A percentile compares a stretch with the other conserved stretches of the same genome.
These are phyloP conservation scores for Tenebrio molitor DNA, from an alignment of 1,140 invertebrate species.

Conservation along the genomic window DNA sequence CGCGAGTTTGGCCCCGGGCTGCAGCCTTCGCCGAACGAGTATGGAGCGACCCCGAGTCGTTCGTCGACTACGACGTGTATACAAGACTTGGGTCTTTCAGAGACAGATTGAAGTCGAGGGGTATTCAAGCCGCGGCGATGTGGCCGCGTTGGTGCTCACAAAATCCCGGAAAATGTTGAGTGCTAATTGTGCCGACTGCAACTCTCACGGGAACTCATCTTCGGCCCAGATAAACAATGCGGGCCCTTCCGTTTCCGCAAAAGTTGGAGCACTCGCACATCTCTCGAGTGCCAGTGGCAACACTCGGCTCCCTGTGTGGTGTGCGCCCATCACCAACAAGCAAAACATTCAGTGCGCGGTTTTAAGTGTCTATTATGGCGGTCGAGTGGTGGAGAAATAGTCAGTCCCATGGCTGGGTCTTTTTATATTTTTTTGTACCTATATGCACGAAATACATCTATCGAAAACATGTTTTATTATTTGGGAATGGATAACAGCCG, in stretches of 20 bases:
- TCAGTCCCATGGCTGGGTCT: neutral
- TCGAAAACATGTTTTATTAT: slow-evolving; percentile 5
- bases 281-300: slow-evolving; percentile 11
- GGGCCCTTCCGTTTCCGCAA: slow-evolving; percentile 51
- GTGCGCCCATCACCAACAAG: slow-evolving; percentile 20
- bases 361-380: slow-evolving; percentile 7
- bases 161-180: slow-evolving; percentile 75
- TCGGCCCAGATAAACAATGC: slow-evolving; percentile 39
- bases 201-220: slow-evolving; percentile 49
- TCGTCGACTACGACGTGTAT: slow-evolving; percentile 70
- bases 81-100: slow-evolving; percentile 75
- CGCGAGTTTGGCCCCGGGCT: slow-evolving; percentile 78
- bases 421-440: neutral
- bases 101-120: slow-evolving; percentile 72
- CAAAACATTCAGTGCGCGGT: slow-evolving; percentile 14
- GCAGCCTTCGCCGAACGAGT: slow-evolving; percentile 76
- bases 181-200: neutral
- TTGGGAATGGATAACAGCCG: slow-evolving; percentile 11
- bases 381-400: neutral
- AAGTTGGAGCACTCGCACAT: neutral
- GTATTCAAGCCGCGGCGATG: slow-evolving; percentile 76
- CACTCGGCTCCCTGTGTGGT: slow-evolving; percentile 29
- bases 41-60: slow-evolving; percentile 64
- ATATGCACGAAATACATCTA: neutral
- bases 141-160: slow-evolving; percentile 82